Evolutionary conservation across 1,140 invertebrate genomes (phyloP).

Genomic region (Drosophila pallidifrons): DNA sequence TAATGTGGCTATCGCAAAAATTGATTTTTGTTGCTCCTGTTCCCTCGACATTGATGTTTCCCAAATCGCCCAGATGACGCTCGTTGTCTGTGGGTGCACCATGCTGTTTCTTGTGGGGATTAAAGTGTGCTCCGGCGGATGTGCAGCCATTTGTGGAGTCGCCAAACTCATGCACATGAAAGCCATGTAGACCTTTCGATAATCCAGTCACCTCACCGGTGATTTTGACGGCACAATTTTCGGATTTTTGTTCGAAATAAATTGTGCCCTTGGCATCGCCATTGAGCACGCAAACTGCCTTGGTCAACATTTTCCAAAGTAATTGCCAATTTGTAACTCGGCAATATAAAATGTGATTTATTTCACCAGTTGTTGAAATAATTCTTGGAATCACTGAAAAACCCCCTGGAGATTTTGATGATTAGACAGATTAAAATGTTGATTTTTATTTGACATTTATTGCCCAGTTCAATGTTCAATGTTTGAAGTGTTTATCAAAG

Average conservation of each 20-base stretch:
- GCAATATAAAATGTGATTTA: not conserved
- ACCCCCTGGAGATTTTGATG: not conserved
- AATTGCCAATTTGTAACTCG: not conserved
- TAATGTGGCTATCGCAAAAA: slow-evolving; percentile 91
- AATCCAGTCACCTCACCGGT: slow-evolving; percentile 91
- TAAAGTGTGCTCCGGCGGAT: slow-evolving; percentile 98
- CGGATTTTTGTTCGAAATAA: slow-evolving; percentile 89
- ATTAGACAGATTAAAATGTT: not conserved
- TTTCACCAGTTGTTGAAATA: not conserved
- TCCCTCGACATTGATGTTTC: slow-evolving; percentile 92
- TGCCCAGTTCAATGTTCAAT: slow-evolving; percentile 5
- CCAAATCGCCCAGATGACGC: slow-evolving; percentile 96
- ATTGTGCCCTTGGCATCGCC: slow-evolving; percentile 93
- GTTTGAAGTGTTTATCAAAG: not conserved
- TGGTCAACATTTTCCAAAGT: slow-evolving; percentile 85
- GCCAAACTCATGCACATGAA: slow-evolving; percentile 99
- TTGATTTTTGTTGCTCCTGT: slow-evolving; percentile 90
- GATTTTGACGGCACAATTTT: slow-evolving; percentile 87
- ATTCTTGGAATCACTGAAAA: slow-evolving; percentile 2
- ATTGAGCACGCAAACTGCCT: slow-evolving; percentile 94
- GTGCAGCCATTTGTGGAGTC: slow-evolving; percentile 98
- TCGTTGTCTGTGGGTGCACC: slow-evolving; percentile 91
- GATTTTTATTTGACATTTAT: slow-evolving; percentile 8
- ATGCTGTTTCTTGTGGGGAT: slow-evolving; percentile 94
- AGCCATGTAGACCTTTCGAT: slow-evolving; percentile 90